Evolutionary conservation across 1,140 invertebrate species (phyloP), one percentile per base, ranked within the genome.

Genomic region (Coenobita brevimanus): DNA sequence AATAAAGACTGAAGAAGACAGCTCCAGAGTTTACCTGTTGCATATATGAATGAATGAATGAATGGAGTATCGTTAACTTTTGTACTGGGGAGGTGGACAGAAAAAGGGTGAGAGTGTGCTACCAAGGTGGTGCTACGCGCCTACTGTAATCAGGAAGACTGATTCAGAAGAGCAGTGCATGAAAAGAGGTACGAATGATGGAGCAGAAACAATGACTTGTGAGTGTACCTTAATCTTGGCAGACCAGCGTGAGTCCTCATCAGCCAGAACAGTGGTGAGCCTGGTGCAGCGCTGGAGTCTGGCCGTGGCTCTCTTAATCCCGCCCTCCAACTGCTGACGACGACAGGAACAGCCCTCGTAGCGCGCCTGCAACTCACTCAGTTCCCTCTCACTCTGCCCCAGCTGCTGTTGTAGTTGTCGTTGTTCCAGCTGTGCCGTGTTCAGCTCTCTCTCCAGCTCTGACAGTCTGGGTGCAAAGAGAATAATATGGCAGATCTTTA

Each of bases 191-290:
- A 62, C 21, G 21, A 62, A 62, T 62, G 27, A 67, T 30, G 10
- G 36, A 67, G 10, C 27, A 13, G 27, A 38, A 38, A 33, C 27
- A 17, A 33, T 1, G 69, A 83, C 17, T 46, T 91, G 36, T 0
- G 17, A 41, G 1, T 24, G 6, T 96, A 89, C 96, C 92, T 95
- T 93, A 6, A 97, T 95, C 60, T 94, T 94, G 81, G 96, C 94
- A 86, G 96, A 94, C 97, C 97, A 98, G 64, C 96, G 94, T 4
- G 95, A 93, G 92, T 97, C 95, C 92, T 98, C 97, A 91, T 97
- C 96, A 0, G 95, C 95, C 0, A 98, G 93, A 24, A 97, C 97
- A 6, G 96, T 95, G 1, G 97, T 98, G 0, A 98, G 93, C 90
- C 96, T 94, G 0, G 96, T 96, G 0, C 97, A 97, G 82, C 97